These are phyloP conservation scores for Tiliacea citrago DNA, from an alignment of 2,888 invertebrate species.

Conservation along the genomic window DNA sequence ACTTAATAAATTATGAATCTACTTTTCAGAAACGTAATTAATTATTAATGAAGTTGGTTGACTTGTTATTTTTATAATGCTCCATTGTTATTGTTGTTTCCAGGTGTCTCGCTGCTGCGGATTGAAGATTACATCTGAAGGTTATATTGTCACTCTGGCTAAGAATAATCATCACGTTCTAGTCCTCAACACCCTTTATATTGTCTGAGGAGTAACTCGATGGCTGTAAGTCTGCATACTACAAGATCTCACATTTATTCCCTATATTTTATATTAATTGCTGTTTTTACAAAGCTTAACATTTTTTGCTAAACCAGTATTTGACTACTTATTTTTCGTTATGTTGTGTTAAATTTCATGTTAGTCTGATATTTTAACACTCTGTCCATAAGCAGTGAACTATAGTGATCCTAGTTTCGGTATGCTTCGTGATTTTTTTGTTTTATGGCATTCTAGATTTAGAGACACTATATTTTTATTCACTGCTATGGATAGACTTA, in stretches of 20 bases:
- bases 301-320: constrained; percentile 90
- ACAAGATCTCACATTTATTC: constrained; percentile 91
- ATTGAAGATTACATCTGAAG: constrained; percentile 98
- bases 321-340: constrained; percentile 89
- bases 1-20: constrained; percentile 1
- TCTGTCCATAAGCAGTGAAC: constrained; percentile 84
- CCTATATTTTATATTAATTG: constrained; percentile 90
- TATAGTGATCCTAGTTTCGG: constrained; percentile 76
- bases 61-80: constrained; percentile 6
- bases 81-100: constrained; percentile 56
- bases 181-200: constrained; percentile 98
- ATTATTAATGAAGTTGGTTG: neutral
- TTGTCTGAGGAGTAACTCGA: constrained; percentile 93
- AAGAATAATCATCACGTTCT: constrained; percentile 99
- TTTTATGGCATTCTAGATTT: constrained; percentile 80
- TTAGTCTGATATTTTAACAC: constrained; percentile 86
- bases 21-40: neutral
- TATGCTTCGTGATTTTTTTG: constrained; percentile 80
- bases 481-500: constrained; percentile 85
- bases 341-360: constrained; percentile 88
- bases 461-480: constrained; percentile 76
- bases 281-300: constrained; percentile 90
- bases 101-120: constrained; percentile 99
- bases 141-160: constrained; percentile 98
- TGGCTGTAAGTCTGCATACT: constrained; percentile 91